Base-by-base conservation (phyloP, 2,888 invertebrate species). In the Pachymerium ferrugineum region DNA sequence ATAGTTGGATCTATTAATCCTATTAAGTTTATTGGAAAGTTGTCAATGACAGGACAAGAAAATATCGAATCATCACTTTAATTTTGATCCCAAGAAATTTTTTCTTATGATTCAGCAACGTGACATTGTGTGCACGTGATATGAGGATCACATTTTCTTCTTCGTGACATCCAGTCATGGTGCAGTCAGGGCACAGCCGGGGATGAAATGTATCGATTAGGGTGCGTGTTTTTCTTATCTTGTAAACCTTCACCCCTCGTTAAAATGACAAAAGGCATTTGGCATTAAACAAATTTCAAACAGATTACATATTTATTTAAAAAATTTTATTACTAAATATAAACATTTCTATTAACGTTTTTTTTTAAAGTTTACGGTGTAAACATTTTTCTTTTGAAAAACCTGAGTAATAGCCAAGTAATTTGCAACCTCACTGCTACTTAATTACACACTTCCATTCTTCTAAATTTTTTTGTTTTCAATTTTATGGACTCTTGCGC, bases 181-280 rank as follows among this genome's bases (percentile, higher is more conserved):
- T 62, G 62, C 62, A 62, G 28, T 62, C 14, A 25, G 62, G 38
- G 62, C n/a, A 22, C 62, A 62, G 62, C 62, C 28, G 25, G 62
- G 62, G 62, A 62, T 28, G 28, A 62, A 28, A 28, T 28, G 62
- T 62, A 62, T 62, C 62, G 62, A 62, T 62, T 62, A 28, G 62
- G 62, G 62, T 28, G 62, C 62, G 62, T 62, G 62, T 62, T 62
- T n/a, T 62, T 62, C 62, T 62, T 62, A 62, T 62, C 62, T 62
- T 62, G 38, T 62, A 62, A 62, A 62, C 62, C 62, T 62, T 62
- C 62, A 28, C 62, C 62, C 47, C 62, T 62, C 62, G 28, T 62
- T 62, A 62, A 62, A 62, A 62, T 62, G 62, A 28, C 62, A 62
- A 10, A n/a, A 62, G 62, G 28, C 62, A 47, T 62, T 62, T 62